A percentile compares a stretch with the other conserved stretches of the same genome.
Conservation (phyloP, 2,113 vertebrate species). For the Dicaeum eximium region DNA sequence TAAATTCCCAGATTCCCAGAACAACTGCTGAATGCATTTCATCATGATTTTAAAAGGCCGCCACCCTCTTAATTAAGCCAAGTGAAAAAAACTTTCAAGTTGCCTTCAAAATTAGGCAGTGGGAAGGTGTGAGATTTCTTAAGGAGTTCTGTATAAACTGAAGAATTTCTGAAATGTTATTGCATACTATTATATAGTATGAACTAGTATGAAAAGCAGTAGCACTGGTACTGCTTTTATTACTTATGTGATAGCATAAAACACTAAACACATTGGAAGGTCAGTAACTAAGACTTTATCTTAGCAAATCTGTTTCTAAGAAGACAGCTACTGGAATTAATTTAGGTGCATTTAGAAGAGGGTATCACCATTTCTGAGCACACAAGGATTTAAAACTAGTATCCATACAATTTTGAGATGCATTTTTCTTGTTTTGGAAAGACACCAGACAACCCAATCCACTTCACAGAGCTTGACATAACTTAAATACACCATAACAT, state of each 20-base stretch:
- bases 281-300: not conserved
- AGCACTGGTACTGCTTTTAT: not conserved
- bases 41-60: not conserved
- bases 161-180: not conserved
- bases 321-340: not conserved
- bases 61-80: constrained; percentile 17
- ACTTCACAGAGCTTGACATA: not conserved
- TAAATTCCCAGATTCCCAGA: not conserved
- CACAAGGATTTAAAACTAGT: not conserved
- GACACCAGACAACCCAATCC: not conserved
- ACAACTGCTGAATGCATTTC: not conserved
- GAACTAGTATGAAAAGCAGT: not conserved
- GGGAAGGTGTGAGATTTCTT: not conserved
- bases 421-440: not conserved
- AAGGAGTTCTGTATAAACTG: not conserved
- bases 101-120: not conserved
- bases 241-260: not conserved
- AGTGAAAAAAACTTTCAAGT: constrained; percentile 29
- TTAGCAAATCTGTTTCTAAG: not conserved
- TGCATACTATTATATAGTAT: not conserved
- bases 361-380: not conserved
- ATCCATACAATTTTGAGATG: not conserved
- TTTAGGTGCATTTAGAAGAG: not conserved
- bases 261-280: not conserved
- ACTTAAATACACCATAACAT: not conserved